A percentile compares a stretch with the other conserved stretches of the same genome.
Evolutionary conservation across 2,113 vertebrate species (phyloP).

Genomic region (Lophochroa leadbeateri): DNA sequence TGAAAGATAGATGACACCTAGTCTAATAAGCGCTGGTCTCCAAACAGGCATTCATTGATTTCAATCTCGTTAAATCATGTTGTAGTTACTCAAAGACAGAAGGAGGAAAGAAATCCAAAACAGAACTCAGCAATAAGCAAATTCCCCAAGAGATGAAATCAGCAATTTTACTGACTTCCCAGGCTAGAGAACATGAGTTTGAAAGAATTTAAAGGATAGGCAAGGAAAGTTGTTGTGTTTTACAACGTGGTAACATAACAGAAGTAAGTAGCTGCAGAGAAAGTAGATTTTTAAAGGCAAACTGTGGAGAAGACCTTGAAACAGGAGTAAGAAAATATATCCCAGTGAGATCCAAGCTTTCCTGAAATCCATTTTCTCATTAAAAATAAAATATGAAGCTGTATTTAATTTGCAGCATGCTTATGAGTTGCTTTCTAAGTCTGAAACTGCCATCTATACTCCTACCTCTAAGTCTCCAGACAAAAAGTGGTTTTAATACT

Average conservation of each 20-base stretch:
- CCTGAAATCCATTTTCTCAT: neutral
- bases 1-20: conserved; percentile 21
- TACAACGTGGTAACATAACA: neutral
- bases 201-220: conserved; percentile 16
- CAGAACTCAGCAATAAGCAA: conserved; percentile 19
- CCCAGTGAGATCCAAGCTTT: neutral
- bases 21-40: conserved; percentile 5
- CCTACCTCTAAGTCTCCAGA: neutral
- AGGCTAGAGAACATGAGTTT: neutral
- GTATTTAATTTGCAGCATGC: neutral
- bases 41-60: conserved; percentile 37
- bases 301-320: neutral
- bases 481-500: neutral
- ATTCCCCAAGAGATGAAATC: conserved; percentile 1
- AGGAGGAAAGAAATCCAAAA: conserved; percentile 30
- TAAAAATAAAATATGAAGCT: neutral
- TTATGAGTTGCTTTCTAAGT: neutral
- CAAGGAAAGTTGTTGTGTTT: conserved; percentile 24
- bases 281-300: conserved; percentile 6
- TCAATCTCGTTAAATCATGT: conserved; percentile 45
- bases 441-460: neutral
- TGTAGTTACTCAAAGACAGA: conserved; percentile 5
- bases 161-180: conserved; percentile 35
- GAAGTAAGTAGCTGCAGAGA: conserved; percentile 6
- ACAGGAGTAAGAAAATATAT: neutral